Base-by-base conservation (phyloP, 2,797 vertebrate species). In the Bufotes viridis region DNA sequence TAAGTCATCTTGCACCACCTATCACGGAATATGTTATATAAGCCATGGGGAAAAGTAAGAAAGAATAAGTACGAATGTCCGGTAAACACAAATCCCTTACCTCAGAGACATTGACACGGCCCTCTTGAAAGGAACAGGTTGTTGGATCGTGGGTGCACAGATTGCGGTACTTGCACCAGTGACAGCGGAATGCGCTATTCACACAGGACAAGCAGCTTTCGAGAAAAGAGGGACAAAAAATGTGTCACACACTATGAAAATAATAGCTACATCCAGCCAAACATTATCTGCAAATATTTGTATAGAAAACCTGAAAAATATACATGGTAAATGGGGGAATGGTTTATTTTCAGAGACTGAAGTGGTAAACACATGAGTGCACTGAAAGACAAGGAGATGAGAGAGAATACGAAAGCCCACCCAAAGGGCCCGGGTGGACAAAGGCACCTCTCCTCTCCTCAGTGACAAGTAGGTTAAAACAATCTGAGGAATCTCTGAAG, bases 121-220 rank as follows among this genome's bases (percentile, higher is more conserved):
- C 98, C 94, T 99, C 98, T 92, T 99, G 98, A 92, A 99, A 99
- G 88, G 98, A 99, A 91, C 98, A 99, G 89, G 97, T 99, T 92
- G 97, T 98, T 67, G 98, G 98, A 93, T 99, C 98, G 1, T 99
- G 98, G 51, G 98, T 99, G 88, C 98, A 99, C 89, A 99, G 94
- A 95, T 99, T 98, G 70, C 98, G 95, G 93, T 99, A 99, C 92
- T 99, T 99, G 96, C 98, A 99, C 98, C 98, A 99, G 91, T 99
- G 97, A 94, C 98, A 99, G 92, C 96, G 98, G 94, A 99, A 99
- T 81, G 97, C 97, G 42, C 98, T 99, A 93, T 97, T 99, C 92
- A 99, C 98, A 69, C 98, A 99, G 20, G 98, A 99, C 91, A 99
- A 95, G 95, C 98, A 99, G 95, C 98, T 99, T 94, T 87, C 78